phyloP scores from a whole-genome alignment of 2,888 invertebrate genomes.

The Tetranychus truncatus region DNA sequence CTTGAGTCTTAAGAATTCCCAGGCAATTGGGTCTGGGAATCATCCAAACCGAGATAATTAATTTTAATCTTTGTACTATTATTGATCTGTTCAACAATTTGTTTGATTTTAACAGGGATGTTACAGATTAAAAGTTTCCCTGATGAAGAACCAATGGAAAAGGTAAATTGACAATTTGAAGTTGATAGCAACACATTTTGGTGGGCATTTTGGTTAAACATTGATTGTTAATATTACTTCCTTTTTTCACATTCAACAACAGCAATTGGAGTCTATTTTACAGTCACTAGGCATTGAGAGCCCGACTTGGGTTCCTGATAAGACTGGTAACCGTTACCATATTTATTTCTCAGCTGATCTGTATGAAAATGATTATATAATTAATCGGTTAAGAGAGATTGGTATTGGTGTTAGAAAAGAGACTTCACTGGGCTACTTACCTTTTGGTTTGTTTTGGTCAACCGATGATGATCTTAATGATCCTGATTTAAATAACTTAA shows the following conservation, averaged over 20 bases:
- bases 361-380: slow-evolving; percentile 42
- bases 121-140: neutral
- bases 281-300: neutral
- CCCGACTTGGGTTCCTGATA: slow-evolving; percentile 40
- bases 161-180: neutral
- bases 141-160: neutral
- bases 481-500: neutral
- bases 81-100: neutral
- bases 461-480: slow-evolving; percentile 10
- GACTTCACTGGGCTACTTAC: slow-evolving; percentile 27
- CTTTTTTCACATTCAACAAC: neutral
- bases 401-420: slow-evolving; percentile 42
- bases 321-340: slow-evolving; percentile 39
- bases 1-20: too few relatives aligned
- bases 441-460: slow-evolving; percentile 19
- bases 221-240: neutral
- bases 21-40: too few relatives aligned
- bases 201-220: neutral
- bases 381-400: slow-evolving; percentile 42
- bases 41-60: too few relatives aligned
- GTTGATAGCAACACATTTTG: neutral
- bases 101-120: neutral
- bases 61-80: neutral
- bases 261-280: neutral
- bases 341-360: slow-evolving; percentile 43